Evolutionary conservation across 2,113 vertebrate species (phyloP).

Genomic region (Ornithorhynchus anatinus): DNA sequence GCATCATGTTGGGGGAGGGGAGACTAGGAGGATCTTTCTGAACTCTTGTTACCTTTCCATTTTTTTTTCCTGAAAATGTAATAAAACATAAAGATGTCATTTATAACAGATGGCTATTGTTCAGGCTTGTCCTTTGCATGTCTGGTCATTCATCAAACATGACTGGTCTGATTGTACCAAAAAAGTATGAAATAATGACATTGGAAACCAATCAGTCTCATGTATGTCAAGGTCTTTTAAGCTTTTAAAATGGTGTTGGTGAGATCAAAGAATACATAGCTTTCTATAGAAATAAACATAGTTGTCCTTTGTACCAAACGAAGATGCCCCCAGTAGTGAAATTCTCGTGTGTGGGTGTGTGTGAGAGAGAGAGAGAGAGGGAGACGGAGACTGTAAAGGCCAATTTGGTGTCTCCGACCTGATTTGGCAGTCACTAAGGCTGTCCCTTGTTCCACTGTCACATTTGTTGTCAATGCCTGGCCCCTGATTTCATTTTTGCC

Average conservation of each 20-base stretch:
- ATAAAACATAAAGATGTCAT: conserved; percentile 33
- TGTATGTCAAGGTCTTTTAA: conserved; percentile 26
- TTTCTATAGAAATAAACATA: too few species aligned
- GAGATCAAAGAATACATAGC: conserved; percentile 15
- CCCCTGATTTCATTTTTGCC: too few species aligned
- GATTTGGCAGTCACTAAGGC: too few species aligned
- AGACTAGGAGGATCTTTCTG: not conserved
- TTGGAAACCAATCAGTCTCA: conserved; percentile 35
- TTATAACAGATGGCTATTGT: conserved; percentile 26
- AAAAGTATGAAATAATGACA: conserved; percentile 46
- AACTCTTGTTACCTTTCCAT: not conserved
- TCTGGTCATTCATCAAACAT: conserved; percentile 47
- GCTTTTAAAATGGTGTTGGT: conserved; percentile 14
- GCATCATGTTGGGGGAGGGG: not conserved
- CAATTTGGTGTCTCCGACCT: too few species aligned
- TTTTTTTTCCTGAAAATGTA: conserved; percentile 14
- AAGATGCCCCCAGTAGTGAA: too few species aligned
- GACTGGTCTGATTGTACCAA: not conserved
- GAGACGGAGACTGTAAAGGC: too few species aligned
- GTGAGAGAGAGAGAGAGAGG: too few species aligned
- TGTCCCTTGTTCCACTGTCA: too few species aligned
- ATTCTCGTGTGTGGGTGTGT: too few species aligned
- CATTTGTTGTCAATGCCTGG: too few species aligned
- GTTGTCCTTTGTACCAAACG: too few species aligned
- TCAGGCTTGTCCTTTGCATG: conserved; percentile 45